Conservation (phyloP, 2,888 invertebrate genomes). For the Strigamia transsilvanica region DNA sequence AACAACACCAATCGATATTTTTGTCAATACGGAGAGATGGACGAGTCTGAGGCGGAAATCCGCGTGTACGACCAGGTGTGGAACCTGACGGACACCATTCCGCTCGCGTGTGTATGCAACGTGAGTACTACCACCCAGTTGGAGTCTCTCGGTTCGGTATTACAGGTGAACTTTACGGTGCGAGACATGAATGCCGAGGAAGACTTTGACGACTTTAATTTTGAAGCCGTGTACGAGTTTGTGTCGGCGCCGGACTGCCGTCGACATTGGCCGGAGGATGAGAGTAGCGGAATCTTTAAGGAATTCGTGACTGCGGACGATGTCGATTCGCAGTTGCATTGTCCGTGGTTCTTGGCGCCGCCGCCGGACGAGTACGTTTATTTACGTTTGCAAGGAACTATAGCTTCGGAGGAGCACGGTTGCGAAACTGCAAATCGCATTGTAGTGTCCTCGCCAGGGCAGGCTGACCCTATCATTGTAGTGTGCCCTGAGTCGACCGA, state of each 20-base stretch:
- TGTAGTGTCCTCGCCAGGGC: conserved; percentile 71
- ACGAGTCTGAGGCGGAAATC: conserved; percentile 55
- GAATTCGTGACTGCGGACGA: conserved; percentile 81
- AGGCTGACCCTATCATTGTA: conserved; percentile 55
- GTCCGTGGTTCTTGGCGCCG: conserved; percentile 59
- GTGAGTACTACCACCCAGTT: conserved; percentile 72
- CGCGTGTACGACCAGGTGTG: conserved; percentile 57
- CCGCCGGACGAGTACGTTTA: conserved; percentile 59
- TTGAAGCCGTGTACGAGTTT: conserved; percentile 83
- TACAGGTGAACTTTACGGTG: conserved; percentile 78
- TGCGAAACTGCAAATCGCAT: conserved; percentile 78
- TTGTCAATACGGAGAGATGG: conserved; percentile 65
- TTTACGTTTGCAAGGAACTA: conserved; percentile 58
- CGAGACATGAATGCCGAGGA: conserved; percentile 82
- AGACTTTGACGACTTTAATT: conserved; percentile 80
- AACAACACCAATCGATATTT: conserved; percentile 75
- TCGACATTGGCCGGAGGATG: conserved; percentile 73
- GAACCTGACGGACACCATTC: conserved; percentile 71
- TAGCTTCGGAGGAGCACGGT: conserved; percentile 66
- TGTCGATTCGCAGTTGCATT: conserved; percentile 71
- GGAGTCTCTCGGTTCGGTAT: conserved; percentile 74
- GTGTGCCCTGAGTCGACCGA: conserved; percentile 54
- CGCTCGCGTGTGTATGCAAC: conserved; percentile 66
- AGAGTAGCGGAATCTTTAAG: conserved; percentile 78
- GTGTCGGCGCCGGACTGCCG: conserved; percentile 76